Percentiles rank a stretch among this genome's conserved stretches.
phyloP scores from a whole-genome alignment of 2,113 vertebrate species.

The Pteronura brasiliensis region DNA sequence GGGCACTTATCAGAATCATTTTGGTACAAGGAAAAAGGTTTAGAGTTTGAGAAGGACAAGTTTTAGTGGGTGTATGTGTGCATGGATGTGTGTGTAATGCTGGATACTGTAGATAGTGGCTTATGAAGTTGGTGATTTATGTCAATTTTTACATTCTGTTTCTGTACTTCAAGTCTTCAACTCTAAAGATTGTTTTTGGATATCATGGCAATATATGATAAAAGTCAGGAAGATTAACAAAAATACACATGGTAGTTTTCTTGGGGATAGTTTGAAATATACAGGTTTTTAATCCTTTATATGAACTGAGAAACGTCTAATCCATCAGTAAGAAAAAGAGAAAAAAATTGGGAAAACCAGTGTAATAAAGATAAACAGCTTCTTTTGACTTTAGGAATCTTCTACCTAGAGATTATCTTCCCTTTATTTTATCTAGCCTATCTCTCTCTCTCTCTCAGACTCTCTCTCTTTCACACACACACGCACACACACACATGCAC shows the following conservation, averaged over 20 bases:
- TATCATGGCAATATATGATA: background rate
- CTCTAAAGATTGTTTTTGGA: background rate
- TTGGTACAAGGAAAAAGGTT: background rate
- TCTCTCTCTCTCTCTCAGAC: background rate
- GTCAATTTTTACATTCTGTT: background rate
- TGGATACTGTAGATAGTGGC: background rate
- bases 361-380: background rate
- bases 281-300: background rate
- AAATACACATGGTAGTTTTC: background rate
- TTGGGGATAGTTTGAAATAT: background rate
- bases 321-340: background rate
- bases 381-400: background rate
- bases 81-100: background rate
- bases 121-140: background rate
- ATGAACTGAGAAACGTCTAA: background rate
- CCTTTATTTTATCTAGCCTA: background rate
- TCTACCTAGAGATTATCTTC: background rate
- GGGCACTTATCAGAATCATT: background rate
- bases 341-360: background rate
- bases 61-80: background rate
- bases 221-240: background rate
- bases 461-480: background rate
- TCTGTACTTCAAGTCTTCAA: background rate
- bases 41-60: background rate
- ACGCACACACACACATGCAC: background rate